These are phyloP conservation scores for Episyrphus balteatus DNA, from an alignment of 1,140 invertebrate species.

Conservation along the genomic window DNA sequence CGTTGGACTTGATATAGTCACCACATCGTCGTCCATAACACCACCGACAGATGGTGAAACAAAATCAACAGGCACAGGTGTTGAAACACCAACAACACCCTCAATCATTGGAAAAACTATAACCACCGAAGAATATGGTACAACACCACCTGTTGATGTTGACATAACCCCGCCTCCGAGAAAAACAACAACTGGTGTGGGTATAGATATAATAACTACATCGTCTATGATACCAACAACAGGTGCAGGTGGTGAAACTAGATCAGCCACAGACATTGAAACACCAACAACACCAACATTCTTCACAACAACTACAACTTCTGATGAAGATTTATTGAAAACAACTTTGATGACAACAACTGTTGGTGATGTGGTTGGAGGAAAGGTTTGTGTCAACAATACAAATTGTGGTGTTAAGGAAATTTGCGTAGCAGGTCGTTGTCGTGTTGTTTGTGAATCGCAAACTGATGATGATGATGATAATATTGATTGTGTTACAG, in stretches of 20 bases:
- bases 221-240: no score
- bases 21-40: constrained; percentile 25
- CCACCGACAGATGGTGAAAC: constrained; percentile 28
- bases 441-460: constrained; percentile 43
- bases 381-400: constrained; percentile 32
- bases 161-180: neutral
- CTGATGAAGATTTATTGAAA: neutral
- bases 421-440: constrained; percentile 44
- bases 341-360: neutral
- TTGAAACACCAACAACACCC: constrained; percentile 13
- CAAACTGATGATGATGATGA: constrained; percentile 21
- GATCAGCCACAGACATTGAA: neutral
- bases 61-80: constrained; percentile 17
- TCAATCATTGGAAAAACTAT: no score
- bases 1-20: constrained; percentile 2
- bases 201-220: constrained; percentile 1
- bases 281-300: constrained; percentile 3
- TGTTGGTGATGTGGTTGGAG: neutral
- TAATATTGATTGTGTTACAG: constrained; percentile 11
- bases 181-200: neutral
- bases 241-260: neutral
- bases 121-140: neutral
- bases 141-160: neutral
- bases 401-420: constrained; percentile 41
- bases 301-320: constrained; percentile 13